These are phyloP conservation scores for Drosophila guanche DNA, from an alignment of 1,140 invertebrate genomes.

Conservation along the genomic window DNA sequence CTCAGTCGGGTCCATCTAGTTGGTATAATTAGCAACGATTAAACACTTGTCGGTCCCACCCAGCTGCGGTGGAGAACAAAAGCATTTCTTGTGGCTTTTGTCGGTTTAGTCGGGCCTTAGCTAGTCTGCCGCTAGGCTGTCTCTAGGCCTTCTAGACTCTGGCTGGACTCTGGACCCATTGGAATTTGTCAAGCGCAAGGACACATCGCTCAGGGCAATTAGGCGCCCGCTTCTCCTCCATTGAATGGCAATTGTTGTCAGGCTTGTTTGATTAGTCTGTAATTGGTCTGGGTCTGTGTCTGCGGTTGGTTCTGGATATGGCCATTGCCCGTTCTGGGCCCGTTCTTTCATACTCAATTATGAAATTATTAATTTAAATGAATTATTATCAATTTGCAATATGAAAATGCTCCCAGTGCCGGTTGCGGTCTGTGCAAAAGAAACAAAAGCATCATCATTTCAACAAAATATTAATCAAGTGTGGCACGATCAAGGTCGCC, in stretches of 20 bases:
- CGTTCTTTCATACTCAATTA: slow-evolving; percentile 57
- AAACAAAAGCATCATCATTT: slow-evolving; percentile 29
- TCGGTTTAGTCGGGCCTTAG: slow-evolving; percentile 38
- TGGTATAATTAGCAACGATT: slow-evolving; percentile 79
- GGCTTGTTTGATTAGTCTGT: slow-evolving; percentile 77
- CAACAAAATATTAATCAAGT: slow-evolving; percentile 64
- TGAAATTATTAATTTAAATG: slow-evolving; percentile 78
- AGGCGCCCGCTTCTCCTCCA: slow-evolving; percentile 51
- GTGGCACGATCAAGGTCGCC: slow-evolving; percentile 25
- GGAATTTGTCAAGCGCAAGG: slow-evolving; percentile 81
- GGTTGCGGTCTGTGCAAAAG: slow-evolving; percentile 1
- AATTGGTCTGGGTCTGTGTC: slow-evolving; percentile 50
- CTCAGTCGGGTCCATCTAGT: slow-evolving; percentile 33
- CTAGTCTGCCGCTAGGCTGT: slow-evolving; percentile 25
- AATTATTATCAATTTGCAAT: slow-evolving; percentile 70
- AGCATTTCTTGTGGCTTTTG: slow-evolving; percentile 63
- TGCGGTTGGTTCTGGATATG: not conserved
- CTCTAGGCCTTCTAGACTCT: not conserved
- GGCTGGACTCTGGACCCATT: slow-evolving; percentile 19
- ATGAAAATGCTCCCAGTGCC: slow-evolving; percentile 14
- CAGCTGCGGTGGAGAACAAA: slow-evolving; percentile 67
- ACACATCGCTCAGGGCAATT: slow-evolving; percentile 74
- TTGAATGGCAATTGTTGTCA: slow-evolving; percentile 80
- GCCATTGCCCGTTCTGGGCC: not conserved
- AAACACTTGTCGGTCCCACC: slow-evolving; percentile 80